Evolutionary conservation across 2,888 invertebrate species (phyloP).

Genomic region (Platycheirus rosarum): DNA sequence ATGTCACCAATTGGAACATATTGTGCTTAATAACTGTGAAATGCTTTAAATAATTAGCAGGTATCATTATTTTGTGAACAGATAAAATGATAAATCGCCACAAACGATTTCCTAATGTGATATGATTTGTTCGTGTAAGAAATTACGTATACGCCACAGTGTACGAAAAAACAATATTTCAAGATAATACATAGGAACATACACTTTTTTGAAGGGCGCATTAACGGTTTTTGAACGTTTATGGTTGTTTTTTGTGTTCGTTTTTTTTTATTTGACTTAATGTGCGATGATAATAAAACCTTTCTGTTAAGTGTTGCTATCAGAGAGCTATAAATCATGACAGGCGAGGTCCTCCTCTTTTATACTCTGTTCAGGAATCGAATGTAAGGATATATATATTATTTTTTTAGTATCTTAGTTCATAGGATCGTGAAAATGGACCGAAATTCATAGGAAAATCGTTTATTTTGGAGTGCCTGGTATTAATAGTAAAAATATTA

Average conservation of each 20-base stretch:
- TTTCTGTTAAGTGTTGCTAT: slow-evolving; percentile 5
- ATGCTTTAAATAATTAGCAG: slow-evolving; percentile 11
- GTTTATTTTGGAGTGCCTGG: too few species aligned
- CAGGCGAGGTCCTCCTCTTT: too few species aligned
- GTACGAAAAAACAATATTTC: not conserved
- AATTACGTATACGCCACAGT: slow-evolving; percentile 23
- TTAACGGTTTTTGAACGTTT: not conserved
- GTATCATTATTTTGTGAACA: not conserved
- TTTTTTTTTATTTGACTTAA: not conserved
- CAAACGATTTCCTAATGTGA: slow-evolving; percentile 10
- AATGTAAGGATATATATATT: too few species aligned
- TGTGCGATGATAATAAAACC: slow-evolving; percentile 8
- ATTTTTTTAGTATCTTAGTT: too few species aligned
- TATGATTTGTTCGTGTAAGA: not conserved
- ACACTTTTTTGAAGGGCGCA: not conserved
- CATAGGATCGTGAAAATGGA: too few species aligned
- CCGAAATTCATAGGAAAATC: too few species aligned
- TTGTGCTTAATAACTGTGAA: not conserved
- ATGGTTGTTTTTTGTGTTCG: not conserved
- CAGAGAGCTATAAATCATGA: slow-evolving; percentile 5
- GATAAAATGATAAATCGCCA: not conserved
- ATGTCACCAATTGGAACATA: not conserved
- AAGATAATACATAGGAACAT: not conserved
- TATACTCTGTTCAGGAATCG: too few species aligned
- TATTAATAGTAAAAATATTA: too few species aligned